A percentile compares a stretch with the other conserved stretches of the same genome.
These are phyloP conservation scores for Aspidoscelis tigris DNA, from an alignment of 2,113 vertebrate genomes.

Conservation along the genomic window DNA sequence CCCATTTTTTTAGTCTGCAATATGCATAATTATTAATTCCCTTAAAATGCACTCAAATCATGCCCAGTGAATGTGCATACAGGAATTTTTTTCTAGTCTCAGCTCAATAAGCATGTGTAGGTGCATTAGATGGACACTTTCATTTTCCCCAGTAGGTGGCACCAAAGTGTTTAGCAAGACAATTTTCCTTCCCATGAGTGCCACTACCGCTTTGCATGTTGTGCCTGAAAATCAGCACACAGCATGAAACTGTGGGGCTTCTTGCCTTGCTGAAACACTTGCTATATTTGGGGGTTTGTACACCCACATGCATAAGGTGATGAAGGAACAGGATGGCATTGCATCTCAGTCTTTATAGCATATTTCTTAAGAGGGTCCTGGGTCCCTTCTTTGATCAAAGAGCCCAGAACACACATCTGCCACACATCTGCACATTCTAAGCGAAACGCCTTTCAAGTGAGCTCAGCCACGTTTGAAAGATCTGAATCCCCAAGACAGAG, in stretches of 20 bases:
- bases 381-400: neutral
- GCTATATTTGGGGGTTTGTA: slow-evolving; percentile 25
- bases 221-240: neutral
- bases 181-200: neutral
- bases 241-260: slow-evolving; percentile 14
- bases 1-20: neutral
- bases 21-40: neutral
- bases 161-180: slow-evolving; percentile 41
- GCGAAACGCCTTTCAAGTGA: neutral
- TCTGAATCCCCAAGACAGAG: neutral
- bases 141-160: slow-evolving; percentile 64
- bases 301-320: slow-evolving; percentile 32
- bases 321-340: neutral
- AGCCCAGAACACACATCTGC: slow-evolving; percentile 5
- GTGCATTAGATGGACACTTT: neutral
- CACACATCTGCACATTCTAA: slow-evolving; percentile 1
- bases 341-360: neutral
- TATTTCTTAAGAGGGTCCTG: neutral
- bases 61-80: neutral
- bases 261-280: neutral
- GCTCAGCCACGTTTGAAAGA: neutral
- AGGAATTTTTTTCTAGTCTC: neutral
- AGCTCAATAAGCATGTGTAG: slow-evolving; percentile 21
- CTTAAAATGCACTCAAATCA: neutral
- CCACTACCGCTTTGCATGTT: too few relatives aligned